Base-by-base conservation (phyloP, 2,797 vertebrate species). In the Hoplostethus mediterraneus region DNA sequence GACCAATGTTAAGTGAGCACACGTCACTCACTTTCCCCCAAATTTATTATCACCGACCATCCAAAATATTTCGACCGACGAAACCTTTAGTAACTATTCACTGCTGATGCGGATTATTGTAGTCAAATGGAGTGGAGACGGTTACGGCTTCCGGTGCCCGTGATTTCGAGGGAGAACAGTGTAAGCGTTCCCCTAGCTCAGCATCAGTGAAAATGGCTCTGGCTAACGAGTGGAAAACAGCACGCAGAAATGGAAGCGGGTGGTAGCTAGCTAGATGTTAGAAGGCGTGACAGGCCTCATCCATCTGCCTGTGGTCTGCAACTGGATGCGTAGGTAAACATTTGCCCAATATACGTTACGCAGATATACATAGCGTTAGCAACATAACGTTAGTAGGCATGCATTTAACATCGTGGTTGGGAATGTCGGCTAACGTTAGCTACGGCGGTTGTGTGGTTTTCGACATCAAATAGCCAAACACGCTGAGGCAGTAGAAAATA, bases 241-340 rank as follows among this genome's bases (percentile, higher is more conserved):
- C 91, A 89, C 93, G 93, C 93, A 95, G 92, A 89, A 85, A 92
- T 92, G 93, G 94, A 92, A 85, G 93, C 89, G 85, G 86, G 67
- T 53, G 81, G 59, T 80, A 87, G 92, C 88, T 87, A 89, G 91
- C 90, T 89, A 89, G 84, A 77, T 84, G 58, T 71, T 80, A 84
- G 92, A 91, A 94, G 94, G 92, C 88, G 92, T 93, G 93, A 91
- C 94, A 92, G 94, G 94, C 93, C 94, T 90, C 87, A 90, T 88
- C 93, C 91, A 87, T 87, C 92, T 77, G 89, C 87, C 89, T 52
- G 87, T 67, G 81, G 84, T 64, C 87, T 67, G 90, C 84, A 68
- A 80, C 92, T 86, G 87, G 87, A 93, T 79, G 92, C 89, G 84
- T 81, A 92, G 90, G 95, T 95, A 94, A 94, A 93, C 83, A 89